Base-by-base conservation (phyloP, 2,888 invertebrate genomes). In the Zaprionus lineosus region DNA sequence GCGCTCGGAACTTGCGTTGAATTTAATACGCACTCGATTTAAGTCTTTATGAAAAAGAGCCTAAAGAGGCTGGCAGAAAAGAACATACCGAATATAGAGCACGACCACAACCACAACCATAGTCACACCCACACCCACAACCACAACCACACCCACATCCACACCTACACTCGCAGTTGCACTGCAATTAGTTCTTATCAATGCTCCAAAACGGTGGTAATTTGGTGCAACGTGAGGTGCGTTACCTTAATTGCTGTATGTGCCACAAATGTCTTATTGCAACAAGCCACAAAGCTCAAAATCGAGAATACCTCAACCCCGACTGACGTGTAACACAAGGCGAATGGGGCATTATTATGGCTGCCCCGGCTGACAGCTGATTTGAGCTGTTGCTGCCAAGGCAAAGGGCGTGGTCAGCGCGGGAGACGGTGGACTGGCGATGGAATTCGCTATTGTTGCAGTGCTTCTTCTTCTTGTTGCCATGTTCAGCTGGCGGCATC, bases 321-420 rank as follows among this genome's bases (percentile, higher is more conserved):
- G 57, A 64, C 46, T 72, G 79, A 77, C 67, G 74, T 73, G 59
- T 58, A 68, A 66, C 76, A 77, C 64, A 72, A 62, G 71, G 74
- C 62, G 58, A 62, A 59, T 63, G 58, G 44, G 61, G 73, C 78
- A 81, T 65, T 81, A 71, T 68, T 81, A 84, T 81, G 81, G 81
- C 82, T 81, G 82, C 76, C 53, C 33, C 40, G 28, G 18, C 46
- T 37, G 71, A 70, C 70, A 70, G 63, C 60, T 57, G 70, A 60
- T 63, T 73, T 31, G 19, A 34, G 44, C 15, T 3, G 28, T 14
- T 9, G 29, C 33, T 14, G n/a, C 1, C n/a, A n/a, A 9, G 3
- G 3, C 11, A 14, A 33, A 4, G 31, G 41, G 50, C 18, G 40
- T 37, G 39, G 40, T 34, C 29, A 14, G 31, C 29, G 44, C 6